Percentiles rank a stretch among this genome's conserved stretches.
Evolutionary conservation across 1,140 invertebrate species (phyloP).

Genomic region (honey bee (Apis mellifera)): Amel_HAv3.1 CM009936.2:12720501-12721000

Average conservation of each 20-base stretch:
- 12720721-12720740: no score
- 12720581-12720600: conserved; percentile 12
- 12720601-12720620: conserved; percentile 27
- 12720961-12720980: conserved; percentile 34
- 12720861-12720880: not conserved
- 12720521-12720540: conserved; percentile 41
- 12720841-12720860: not conserved
- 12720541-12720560: conserved; percentile 6
- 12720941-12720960: not conserved
- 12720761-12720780: no score
- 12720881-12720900: not conserved
- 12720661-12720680: no score
- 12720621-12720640: not conserved
- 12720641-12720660: no score
- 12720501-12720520: conserved; percentile 56
- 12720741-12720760: no score
- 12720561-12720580: conserved; percentile 32
- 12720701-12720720: no score
- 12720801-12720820: no score
- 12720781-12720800: no score
- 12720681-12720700: no score
- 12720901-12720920: not conserved
- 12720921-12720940: not conserved
- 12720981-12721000: conserved; percentile 75
- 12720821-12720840: no score